Percentiles rank a stretch among this genome's conserved stretches.
Evolutionary conservation across 2,113 vertebrate genomes (phyloP).

Genomic region (Takifugu bimaculatus): DNA sequence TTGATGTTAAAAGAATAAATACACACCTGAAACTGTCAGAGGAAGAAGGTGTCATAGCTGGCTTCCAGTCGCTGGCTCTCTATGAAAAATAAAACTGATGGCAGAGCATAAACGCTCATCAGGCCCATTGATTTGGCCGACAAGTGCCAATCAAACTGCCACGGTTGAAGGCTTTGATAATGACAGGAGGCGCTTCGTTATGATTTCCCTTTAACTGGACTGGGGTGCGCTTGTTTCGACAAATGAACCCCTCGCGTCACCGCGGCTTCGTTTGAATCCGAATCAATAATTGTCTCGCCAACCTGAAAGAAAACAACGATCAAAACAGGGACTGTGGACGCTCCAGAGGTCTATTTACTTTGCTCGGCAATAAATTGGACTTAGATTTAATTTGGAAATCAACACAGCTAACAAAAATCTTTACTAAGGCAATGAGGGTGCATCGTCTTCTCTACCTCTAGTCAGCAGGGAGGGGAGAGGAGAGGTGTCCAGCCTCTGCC

Average conservation of each 20-base stretch:
- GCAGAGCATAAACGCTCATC: slow-evolving; percentile 32
- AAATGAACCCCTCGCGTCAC: slow-evolving; percentile 52
- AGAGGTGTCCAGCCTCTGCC: slow-evolving; percentile 65
- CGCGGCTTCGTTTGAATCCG: slow-evolving; percentile 57
- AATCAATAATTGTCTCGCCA: slow-evolving; percentile 62
- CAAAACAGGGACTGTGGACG: slow-evolving; percentile 43
- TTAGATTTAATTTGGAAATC: slow-evolving; percentile 69
- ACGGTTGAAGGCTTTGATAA: slow-evolving; percentile 46
- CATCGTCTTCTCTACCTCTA: slow-evolving; percentile 67
- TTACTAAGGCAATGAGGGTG: slow-evolving; percentile 62
- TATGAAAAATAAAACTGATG: slow-evolving; percentile 49
- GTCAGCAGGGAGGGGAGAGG: slow-evolving; percentile 64
- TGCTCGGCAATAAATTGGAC: slow-evolving; percentile 43
- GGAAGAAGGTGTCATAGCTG: slow-evolving; percentile 35
- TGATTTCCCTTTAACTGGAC: slow-evolving; percentile 55
- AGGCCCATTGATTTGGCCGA: slow-evolving; percentile 50
- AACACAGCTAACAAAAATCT: slow-evolving; percentile 52
- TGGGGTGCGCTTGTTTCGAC: slow-evolving; percentile 46
- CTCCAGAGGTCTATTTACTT: slow-evolving; percentile 57
- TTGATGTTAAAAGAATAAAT: slow-evolving; percentile 7
- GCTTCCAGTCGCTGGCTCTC: slow-evolving; percentile 31
- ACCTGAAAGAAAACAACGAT: slow-evolving; percentile 62
- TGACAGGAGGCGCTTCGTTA: slow-evolving; percentile 59
- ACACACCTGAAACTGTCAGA: slow-evolving; percentile 24
- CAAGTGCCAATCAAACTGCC: slow-evolving; percentile 60